Percentiles rank a stretch among this genome's conserved stretches.
These are phyloP conservation scores for Hippoglossus stenolepis DNA, from an alignment of 2,113 vertebrate species.

Conservation along the genomic window DNA sequence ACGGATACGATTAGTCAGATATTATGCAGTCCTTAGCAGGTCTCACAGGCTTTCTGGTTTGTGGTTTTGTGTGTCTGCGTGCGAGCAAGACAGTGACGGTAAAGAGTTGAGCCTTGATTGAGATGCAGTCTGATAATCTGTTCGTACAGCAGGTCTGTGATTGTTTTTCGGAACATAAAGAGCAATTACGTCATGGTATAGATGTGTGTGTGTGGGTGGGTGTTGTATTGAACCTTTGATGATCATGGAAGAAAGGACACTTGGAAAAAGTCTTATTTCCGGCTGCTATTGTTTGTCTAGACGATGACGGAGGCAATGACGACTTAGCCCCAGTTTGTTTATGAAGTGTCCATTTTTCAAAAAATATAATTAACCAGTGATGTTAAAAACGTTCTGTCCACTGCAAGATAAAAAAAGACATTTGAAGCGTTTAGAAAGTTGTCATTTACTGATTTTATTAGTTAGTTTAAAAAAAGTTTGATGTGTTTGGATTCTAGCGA, in stretches of 20 bases:
- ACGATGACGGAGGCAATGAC: neutral
- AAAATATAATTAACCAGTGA: neutral
- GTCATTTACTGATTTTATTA: too few relatives aligned
- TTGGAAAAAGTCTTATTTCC: neutral
- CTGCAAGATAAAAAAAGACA: too few relatives aligned
- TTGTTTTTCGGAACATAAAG: constrained; percentile 38
- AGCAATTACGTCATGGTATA: constrained; percentile 41
- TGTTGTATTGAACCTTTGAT: constrained; percentile 15
- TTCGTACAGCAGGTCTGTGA: constrained; percentile 6
- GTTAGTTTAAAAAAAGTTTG: too few relatives aligned
- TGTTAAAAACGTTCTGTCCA: neutral
- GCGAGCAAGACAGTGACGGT: neutral
- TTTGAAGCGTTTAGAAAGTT: too few relatives aligned
- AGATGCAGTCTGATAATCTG: constrained; percentile 13
- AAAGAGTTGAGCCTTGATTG: constrained; percentile 32
- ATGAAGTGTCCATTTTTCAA: too few relatives aligned
- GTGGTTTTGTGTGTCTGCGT: neutral
- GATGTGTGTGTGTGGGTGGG: constrained; percentile 1
- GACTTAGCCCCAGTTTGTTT: neutral
- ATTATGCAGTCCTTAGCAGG: too few relatives aligned
- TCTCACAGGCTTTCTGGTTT: neutral
- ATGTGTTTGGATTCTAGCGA: too few relatives aligned
- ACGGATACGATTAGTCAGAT: neutral
- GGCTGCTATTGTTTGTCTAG: neutral
- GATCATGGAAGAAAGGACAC: neutral